Conservation (phyloP, 2,888 invertebrate species). For the Himalopsyche anomala region DNA sequence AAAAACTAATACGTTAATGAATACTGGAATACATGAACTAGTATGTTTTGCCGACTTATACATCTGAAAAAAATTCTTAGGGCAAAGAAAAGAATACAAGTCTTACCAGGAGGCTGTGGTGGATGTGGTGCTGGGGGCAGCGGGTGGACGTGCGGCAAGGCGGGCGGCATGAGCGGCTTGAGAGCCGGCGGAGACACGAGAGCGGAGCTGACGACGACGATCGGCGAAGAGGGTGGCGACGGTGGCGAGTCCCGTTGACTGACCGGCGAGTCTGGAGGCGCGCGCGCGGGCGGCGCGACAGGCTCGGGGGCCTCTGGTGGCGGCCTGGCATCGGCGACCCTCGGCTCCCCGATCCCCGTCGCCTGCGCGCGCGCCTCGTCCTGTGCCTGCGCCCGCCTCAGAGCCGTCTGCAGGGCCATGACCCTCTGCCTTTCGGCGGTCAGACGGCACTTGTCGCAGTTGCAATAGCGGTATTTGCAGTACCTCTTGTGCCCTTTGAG, state of each 20-base stretch:
- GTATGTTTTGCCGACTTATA: no score
- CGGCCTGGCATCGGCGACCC: slow-evolving; percentile 74
- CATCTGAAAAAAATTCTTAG: not conserved
- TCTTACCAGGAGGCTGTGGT: slow-evolving; percentile 50
- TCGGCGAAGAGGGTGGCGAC: slow-evolving; percentile 63
- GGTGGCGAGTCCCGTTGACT: slow-evolving; percentile 49
- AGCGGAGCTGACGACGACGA: slow-evolving; percentile 41
- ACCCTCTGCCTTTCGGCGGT: slow-evolving; percentile 92
- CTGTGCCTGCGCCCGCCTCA: slow-evolving; percentile 89
- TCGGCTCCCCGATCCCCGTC: slow-evolving; percentile 72
- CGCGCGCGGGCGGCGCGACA: slow-evolving; percentile 70
- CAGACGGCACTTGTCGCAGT: slow-evolving; percentile 90
- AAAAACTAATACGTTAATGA: no score
- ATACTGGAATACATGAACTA: no score
- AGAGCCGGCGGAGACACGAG: slow-evolving; percentile 58
- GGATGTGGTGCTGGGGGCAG: slow-evolving; percentile 54
- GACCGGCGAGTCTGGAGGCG: slow-evolving; percentile 46
- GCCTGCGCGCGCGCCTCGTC: slow-evolving; percentile 83
- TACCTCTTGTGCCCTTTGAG: slow-evolving; percentile 95
- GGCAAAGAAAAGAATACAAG: not conserved
- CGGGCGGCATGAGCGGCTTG: slow-evolving; percentile 61
- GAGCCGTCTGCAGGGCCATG: slow-evolving; percentile 92
- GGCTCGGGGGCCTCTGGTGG: slow-evolving; percentile 72
- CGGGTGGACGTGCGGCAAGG: slow-evolving; percentile 46
- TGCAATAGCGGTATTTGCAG: slow-evolving; percentile 90